Conservation (phyloP, 2,797 vertebrate species). For the Astyanax mexicanus region DNA sequence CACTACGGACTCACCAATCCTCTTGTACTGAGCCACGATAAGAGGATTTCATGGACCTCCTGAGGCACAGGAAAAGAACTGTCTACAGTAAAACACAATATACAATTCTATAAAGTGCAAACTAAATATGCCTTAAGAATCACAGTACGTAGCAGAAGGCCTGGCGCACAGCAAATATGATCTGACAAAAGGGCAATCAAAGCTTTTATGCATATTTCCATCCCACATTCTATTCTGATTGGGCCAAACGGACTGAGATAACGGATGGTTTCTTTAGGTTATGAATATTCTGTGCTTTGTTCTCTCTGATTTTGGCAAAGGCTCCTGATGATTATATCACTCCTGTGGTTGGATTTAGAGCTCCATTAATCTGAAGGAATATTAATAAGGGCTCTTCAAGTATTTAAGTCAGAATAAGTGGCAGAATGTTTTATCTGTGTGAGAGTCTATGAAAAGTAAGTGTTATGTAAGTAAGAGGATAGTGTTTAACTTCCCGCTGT, state of each 20-base stretch:
- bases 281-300: neutral
- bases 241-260: neutral
- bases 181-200: neutral
- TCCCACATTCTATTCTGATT: neutral
- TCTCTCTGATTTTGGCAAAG: neutral
- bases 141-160: neutral
- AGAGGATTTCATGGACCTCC: constrained; percentile 12
- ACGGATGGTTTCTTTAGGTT: neutral
- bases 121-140: neutral
- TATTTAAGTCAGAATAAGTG: neutral
- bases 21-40: neutral
- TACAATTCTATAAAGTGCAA: neutral
- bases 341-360: neutral
- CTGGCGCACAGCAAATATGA: too few species aligned
- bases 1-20: neutral
- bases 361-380: constrained; percentile 12
- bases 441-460: neutral
- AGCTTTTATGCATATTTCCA: neutral
- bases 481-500: neutral
- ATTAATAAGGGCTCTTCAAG: neutral
- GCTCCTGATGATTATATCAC: neutral
- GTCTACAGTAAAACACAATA: neutral
- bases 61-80: constrained; percentile 6
- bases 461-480: neutral
- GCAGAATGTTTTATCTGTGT: neutral